A percentile compares a stretch with the other conserved stretches of the same genome.
These are phyloP conservation scores for Sminthurinus aureus DNA, from an alignment of 2,888 invertebrate genomes.

Conservation along the genomic window DNA sequence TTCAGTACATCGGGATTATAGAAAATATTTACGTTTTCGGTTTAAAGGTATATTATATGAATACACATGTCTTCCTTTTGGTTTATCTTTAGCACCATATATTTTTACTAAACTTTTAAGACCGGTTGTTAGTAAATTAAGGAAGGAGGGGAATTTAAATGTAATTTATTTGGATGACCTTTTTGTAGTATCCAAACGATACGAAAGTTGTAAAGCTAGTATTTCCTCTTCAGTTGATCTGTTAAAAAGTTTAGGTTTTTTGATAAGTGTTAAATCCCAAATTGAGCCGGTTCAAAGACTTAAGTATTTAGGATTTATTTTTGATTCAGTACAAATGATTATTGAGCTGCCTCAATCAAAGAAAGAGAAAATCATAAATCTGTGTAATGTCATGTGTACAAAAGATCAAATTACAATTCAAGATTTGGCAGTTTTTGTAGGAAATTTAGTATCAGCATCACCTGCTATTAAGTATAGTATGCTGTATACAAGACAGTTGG, in stretches of 20 bases:
- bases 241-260: conserved; percentile 17
- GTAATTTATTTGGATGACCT: conserved; percentile 45
- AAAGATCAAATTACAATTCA: neutral
- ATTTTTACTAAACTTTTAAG: conserved; percentile 40
- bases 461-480: conserved; percentile 19
- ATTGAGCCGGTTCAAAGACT: too few species aligned
- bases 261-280: neutral
- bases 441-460: neutral
- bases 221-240: neutral
- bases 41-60: conserved; percentile 29
- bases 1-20: conserved; percentile 20
- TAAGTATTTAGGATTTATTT: conserved; percentile 33
- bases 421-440: neutral
- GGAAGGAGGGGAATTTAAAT: conserved; percentile 6
- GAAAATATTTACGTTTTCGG: conserved; percentile 39
- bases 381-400: neutral
- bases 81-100: conserved; percentile 33
- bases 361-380: neutral
- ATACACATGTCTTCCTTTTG: conserved; percentile 41
- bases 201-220: neutral
- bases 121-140: conserved; percentile 28
- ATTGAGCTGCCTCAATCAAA: neutral
- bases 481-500: conserved; percentile 6
- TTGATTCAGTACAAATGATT: conserved; percentile 7
- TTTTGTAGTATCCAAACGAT: neutral